Evolutionary conservation across 2,113 vertebrate genomes (phyloP).

Genomic region (Piaya cayana): DNA sequence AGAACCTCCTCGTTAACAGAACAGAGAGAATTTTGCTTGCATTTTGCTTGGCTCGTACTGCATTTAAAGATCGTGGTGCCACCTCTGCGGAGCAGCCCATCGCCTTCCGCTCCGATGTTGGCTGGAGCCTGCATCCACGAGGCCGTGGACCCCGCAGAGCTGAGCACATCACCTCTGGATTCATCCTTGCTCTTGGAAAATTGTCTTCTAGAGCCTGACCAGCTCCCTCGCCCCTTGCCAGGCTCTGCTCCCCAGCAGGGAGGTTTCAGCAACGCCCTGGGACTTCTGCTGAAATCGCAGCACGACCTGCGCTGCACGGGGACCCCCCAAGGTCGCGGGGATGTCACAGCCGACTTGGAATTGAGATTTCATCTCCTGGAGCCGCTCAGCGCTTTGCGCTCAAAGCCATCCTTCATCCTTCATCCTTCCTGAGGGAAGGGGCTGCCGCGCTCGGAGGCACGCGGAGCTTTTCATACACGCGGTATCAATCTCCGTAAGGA

Average conservation of each 20-base stretch:
- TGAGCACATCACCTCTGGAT: fast-evolving
- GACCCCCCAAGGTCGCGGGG: slow-evolving; percentile 10
- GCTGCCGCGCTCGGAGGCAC: neutral
- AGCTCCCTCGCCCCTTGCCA: fast-evolving
- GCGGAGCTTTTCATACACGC: neutral
- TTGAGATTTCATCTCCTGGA: slow-evolving; percentile 37
- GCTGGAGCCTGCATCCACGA: neutral
- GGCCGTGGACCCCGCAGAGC: fast-evolving
- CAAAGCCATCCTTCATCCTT: slow-evolving; percentile 52
- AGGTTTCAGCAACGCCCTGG: neutral
- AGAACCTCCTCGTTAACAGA: neutral
- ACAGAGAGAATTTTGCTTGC: neutral
- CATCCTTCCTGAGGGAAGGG: slow-evolving; percentile 24
- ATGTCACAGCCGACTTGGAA: slow-evolving; percentile 9
- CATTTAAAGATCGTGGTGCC: fast-evolving
- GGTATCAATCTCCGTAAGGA: slow-evolving; percentile 37
- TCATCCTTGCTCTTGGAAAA: fast-evolving
- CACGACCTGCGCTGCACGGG: fast-evolving
- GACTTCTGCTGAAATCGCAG: neutral
- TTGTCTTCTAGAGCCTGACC: neutral
- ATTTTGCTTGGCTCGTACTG: neutral
- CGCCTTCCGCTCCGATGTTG: fast-evolving
- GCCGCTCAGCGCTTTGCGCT: slow-evolving; percentile 20
- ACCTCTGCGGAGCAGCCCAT: neutral
- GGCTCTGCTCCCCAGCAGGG: neutral